Conservation (phyloP, 2,797 vertebrate species). For the Nasua narica region DNA sequence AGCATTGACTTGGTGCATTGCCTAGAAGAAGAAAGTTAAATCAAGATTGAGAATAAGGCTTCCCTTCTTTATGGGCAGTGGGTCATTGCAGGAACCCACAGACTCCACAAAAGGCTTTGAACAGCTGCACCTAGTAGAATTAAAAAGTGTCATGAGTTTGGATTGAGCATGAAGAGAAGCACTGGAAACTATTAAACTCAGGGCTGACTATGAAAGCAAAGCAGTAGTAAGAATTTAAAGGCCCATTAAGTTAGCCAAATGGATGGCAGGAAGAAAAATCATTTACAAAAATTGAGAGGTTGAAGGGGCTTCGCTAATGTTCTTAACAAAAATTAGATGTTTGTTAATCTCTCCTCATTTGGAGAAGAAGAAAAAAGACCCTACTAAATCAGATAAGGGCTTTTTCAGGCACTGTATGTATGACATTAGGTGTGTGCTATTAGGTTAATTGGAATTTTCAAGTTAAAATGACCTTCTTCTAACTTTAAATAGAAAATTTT, state of each 20-base stretch:
- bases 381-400: neutral
- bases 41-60: neutral
- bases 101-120: neutral
- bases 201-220: neutral
- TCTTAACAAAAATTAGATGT: slow-evolving; percentile 18
- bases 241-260: slow-evolving; percentile 3
- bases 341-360: slow-evolving; percentile 31
- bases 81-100: neutral
- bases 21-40: neutral
- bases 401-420: neutral
- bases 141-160: neutral
- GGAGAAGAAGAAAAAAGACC: neutral
- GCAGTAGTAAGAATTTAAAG: slow-evolving; percentile 1
- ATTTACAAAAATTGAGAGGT: neutral
- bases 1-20: neutral
- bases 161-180: neutral
- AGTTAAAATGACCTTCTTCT: slow-evolving; percentile 29
- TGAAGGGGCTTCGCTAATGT: neutral
- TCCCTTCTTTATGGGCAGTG: neutral
- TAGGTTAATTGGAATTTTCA: slow-evolving; percentile 41
- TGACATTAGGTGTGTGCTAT: neutral
- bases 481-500: neutral
- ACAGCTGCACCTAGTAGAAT: neutral
- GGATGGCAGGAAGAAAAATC: neutral
- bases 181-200: neutral